Evolutionary conservation across 2,888 invertebrate species (phyloP), one percentile per base, ranked within the genome.

Genomic region (Odontocerum albicorne): DNA sequence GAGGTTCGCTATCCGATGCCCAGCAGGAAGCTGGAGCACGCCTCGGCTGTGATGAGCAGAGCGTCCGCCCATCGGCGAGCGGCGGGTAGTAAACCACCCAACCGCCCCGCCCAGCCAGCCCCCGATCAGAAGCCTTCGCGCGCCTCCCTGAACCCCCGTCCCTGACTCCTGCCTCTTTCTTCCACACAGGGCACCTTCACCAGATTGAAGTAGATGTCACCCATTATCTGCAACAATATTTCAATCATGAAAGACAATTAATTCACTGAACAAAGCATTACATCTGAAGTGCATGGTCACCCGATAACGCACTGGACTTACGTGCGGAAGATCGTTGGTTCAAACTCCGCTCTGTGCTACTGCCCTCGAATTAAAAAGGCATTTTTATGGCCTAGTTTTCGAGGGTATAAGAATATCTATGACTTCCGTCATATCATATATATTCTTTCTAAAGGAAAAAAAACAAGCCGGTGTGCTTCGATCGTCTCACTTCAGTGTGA

Each of bases 191-290:
- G 84, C 7, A 88, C 85, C 71, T 86, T 86, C 35, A 91, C 83
- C 60, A 92, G 72, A 69, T 92, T 92, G 70, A 92, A 93, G 70
- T 92, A 92, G 60, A 92, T 86, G 65, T 87, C 88, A 35, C 92
- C 92, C 85, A 93, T 87, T 55, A 88, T 67, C 59, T 77, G 74
- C 0, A 44, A 50, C 32, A n/a, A 40, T 10, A 44, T 19, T 31
- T 19, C 20, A 4, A 8, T 12, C 7, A 12, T n/a, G 4, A 40
- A 17, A 4, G 4, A 19, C 40, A 8, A 40, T 4, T 10, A 19
- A 7, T 40, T 40, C 10, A 6, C 8, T 7, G 13, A 38, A 38
- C 19, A 17, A 17, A 15, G 38, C 3, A 13, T 8, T 10, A 16
- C 12, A 16, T 17, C 38, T 38, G n/a, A n/a, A 15, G 38, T 32